Evolutionary conservation across 2,888 invertebrate genomes (phyloP).

Genomic region (Pristionchus japonicus): DNA sequence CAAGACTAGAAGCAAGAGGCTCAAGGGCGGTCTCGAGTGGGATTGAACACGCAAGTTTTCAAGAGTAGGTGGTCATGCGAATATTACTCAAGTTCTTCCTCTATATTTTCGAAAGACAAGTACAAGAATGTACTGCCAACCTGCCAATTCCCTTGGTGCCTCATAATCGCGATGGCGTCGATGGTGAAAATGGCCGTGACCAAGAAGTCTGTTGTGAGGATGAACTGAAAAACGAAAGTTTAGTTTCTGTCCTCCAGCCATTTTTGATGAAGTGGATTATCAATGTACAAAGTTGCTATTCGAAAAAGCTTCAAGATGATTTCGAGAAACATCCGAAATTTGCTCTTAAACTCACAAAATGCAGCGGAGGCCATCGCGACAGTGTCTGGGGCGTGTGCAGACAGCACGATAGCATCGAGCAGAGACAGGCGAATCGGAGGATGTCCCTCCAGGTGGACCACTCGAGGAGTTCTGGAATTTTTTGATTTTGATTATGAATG

Average conservation of each 20-base stretch:
- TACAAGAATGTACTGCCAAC: neutral
- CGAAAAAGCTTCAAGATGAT: neutral
- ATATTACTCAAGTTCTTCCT: too few relatives aligned
- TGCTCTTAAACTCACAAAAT: slow-evolving; percentile 79
- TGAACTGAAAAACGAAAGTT: slow-evolving; percentile 78
- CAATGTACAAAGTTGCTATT: too few relatives aligned
- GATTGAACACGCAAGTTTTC: too few relatives aligned
- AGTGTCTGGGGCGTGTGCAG: slow-evolving; percentile 98
- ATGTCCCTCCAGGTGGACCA: slow-evolving; percentile 60
- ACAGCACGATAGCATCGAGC: slow-evolving; percentile 95
- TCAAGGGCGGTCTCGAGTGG: too few relatives aligned
- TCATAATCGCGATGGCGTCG: slow-evolving; percentile 99
- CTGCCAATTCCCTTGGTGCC: slow-evolving; percentile 44
- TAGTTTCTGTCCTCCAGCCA: neutral
- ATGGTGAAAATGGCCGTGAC: slow-evolving; percentile 94
- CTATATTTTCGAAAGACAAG: too few relatives aligned
- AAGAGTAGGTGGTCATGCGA: too few relatives aligned
- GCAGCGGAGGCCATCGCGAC: slow-evolving; percentile 85
- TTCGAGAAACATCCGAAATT: too few relatives aligned
- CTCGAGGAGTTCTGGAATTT: slow-evolving; percentile 61
- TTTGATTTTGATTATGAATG: too few relatives aligned
- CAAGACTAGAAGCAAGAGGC: too few relatives aligned
- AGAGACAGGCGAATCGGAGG: slow-evolving; percentile 79
- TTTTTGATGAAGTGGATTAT: too few relatives aligned
- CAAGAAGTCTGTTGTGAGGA: slow-evolving; percentile 90